Percentiles rank a stretch among this genome's conserved stretches.
These are phyloP conservation scores for Paramisgurnus dabryanus DNA, from an alignment of 2,113 vertebrate species.

Conservation along the genomic window DNA sequence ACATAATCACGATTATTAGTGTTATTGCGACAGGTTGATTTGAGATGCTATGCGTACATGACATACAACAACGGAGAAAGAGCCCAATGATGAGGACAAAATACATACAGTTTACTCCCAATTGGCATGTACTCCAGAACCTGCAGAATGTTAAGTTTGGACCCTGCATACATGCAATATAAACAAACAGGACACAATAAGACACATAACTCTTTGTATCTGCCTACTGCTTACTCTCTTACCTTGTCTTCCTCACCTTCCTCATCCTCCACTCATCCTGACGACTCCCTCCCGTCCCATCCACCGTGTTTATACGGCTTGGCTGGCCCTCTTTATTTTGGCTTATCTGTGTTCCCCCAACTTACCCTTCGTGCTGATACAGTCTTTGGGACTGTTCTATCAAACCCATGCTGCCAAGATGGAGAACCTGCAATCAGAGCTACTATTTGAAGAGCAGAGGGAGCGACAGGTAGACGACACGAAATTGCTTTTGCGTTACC, in stretches of 20 bases:
- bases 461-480: conserved; percentile 75
- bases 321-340: conserved; percentile 51
- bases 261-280: conserved; percentile 17
- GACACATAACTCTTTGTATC: not conserved
- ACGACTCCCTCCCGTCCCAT: not conserved
- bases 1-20: too few species aligned
- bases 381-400: conserved; percentile 79
- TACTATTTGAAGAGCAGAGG: conserved; percentile 68
- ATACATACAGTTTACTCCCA: too few species aligned
- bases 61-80: too few species aligned
- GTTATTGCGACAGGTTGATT: too few species aligned
- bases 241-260: conserved; percentile 22
- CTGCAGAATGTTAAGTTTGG: too few species aligned
- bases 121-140: too few species aligned
- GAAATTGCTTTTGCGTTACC: conserved; percentile 59
- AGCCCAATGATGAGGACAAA: too few species aligned
- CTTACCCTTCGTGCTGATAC: conserved; percentile 56
- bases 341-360: conserved; percentile 36
- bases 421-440: conserved; percentile 73
- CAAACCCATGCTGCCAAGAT: conserved; percentile 74
- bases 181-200: too few species aligned
- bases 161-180: too few species aligned
- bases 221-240: conserved; percentile 49
- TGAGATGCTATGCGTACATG: too few species aligned
- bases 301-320: conserved; percentile 52